A percentile compares a stretch with the other conserved stretches of the same genome.
Conservation (phyloP, 2,113 vertebrate genomes). For the Aplodontia rufa region DNA sequence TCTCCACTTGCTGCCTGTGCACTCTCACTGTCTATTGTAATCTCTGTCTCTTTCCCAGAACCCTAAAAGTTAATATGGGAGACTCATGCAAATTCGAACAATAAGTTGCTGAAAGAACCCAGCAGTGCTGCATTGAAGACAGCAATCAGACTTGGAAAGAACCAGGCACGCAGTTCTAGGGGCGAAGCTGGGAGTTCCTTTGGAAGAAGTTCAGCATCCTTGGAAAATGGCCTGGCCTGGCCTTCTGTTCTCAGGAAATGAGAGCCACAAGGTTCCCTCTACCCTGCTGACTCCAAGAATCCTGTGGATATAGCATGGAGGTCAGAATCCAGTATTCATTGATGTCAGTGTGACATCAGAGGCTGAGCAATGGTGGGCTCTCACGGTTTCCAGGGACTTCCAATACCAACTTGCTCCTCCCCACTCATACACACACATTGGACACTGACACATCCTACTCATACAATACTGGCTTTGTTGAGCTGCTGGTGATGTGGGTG, state of each 20-base stretch:
- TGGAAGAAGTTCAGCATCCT: too few relatives aligned
- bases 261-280: neutral
- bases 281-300: too few relatives aligned
- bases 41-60: neutral
- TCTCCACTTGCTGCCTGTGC: neutral
- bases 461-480: neutral
- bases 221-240: neutral
- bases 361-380: neutral
- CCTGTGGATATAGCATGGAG: neutral
- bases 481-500: neutral
- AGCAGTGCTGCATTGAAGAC: conserved; percentile 46
- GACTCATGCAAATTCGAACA: conserved; percentile 76
- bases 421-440: neutral
- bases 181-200: too few relatives aligned
- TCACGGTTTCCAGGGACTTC: neutral
- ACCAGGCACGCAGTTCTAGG: neutral
- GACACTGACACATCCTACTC: neutral
- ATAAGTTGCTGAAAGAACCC: conserved; percentile 64
- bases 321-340: too few relatives aligned
- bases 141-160: conserved; percentile 47
- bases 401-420: neutral
- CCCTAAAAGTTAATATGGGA: neutral
- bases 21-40: neutral
- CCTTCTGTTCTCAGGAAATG: neutral
- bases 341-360: conserved; percentile 77